Conservation (phyloP, 2,113 vertebrate species). For the Sterrhoptilus dennistouni region DNA sequence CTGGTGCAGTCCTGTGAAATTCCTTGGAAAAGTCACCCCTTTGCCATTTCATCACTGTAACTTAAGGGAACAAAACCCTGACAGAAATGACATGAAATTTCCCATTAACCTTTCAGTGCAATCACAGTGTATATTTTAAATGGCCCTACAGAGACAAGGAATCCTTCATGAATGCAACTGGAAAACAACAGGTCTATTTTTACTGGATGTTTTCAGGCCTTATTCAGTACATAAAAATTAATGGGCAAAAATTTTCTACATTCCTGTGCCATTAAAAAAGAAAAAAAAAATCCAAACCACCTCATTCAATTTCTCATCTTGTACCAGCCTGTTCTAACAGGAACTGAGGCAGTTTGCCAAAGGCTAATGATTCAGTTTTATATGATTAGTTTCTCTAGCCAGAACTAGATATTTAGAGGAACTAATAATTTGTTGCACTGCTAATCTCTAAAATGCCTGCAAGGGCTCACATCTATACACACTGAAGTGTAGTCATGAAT, state of each 20-base stretch:
- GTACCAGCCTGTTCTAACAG: background rate
- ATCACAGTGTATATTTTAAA: background rate
- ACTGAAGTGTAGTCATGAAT: background rate
- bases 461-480: background rate
- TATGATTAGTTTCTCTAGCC: conserved; percentile 25
- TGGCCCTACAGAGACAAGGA: background rate
- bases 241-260: background rate
- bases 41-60: background rate
- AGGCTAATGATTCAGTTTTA: conserved; percentile 6
- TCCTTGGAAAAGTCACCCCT: background rate
- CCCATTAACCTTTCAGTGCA: background rate
- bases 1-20: background rate
- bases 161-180: background rate
- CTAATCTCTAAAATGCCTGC: conserved; percentile 2
- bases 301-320: conserved; percentile 5
- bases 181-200: background rate
- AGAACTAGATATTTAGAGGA: conserved; percentile 18
- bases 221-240: background rate
- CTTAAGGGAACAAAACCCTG: background rate
- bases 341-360: conserved; percentile 17
- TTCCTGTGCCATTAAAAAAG: background rate
- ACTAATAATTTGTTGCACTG: conserved; percentile 20
- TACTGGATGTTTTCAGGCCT: background rate
- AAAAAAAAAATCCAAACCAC: background rate
- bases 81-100: background rate